Base-by-base conservation (phyloP, 2,888 invertebrate species). In the Pollenia angustigena region DNA sequence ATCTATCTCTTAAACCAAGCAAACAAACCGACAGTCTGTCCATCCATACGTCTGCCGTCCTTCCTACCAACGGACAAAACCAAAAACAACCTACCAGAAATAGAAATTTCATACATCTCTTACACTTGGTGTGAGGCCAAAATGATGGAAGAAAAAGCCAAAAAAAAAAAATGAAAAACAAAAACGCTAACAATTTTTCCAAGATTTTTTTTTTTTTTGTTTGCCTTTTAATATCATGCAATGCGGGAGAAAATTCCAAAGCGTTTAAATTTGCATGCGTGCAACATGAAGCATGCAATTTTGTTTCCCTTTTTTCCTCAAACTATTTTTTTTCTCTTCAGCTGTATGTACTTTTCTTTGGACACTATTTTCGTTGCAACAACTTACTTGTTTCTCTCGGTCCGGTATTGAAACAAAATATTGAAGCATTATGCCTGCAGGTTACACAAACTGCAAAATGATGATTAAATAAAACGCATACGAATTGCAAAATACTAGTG, bases 201-300 rank as follows among this genome's bases (percentile, higher is more conserved):
- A 11, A 52, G n/a, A 18, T 81, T 76, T 81, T 58, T 46, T 50
- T 76, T 68, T 76, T 18, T 42, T 52, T n/a, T 75, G 66, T 60
- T 44, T 52, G 76, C 68, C 68, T 62, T 85, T 81, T 79, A 87
- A 87, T 87, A 76, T 80, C 87, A 88, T 85, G 87, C 88, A 80
- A 88, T 85, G 88, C 88, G 85, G 88, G 88, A 85, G 88, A 88
- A 88, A 88, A 88, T 88, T 87, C 85, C 88, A 64, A 75, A 87
- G 85, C 83, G 81, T 84, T 86, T 83, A 86, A 82, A 88, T 88
- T 88, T 88, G 88, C 88, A 88, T 88, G 88, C 88, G 85, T 81
- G 81, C 80, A 82, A 87, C 84, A 84, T 87, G 84, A 87, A 87
- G 87, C 87, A 84, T 87, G 87, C 84, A 87, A 82, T 82, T 84